Evolutionary conservation across 2,113 vertebrate species (phyloP).

Genomic region (Alligator sinensis): DNA sequence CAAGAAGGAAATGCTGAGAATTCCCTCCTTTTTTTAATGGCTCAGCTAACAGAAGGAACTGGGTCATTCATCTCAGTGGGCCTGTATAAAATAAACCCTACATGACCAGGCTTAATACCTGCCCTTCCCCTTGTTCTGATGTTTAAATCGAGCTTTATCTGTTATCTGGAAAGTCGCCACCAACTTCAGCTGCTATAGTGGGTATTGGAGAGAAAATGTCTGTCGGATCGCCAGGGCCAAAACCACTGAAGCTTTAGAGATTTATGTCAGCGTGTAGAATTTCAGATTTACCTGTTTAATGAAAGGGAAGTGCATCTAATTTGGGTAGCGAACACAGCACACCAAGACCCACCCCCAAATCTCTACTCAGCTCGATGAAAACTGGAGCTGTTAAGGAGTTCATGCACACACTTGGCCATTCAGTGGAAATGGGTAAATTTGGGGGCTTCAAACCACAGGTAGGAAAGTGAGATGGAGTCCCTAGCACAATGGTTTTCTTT

Average conservation of each 20-base stretch:
- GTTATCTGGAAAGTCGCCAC: not conserved
- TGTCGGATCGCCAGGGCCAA: not conserved
- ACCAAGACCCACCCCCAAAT: slow-evolving; percentile 49
- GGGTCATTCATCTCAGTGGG: fast-evolving
- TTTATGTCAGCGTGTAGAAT: not conserved
- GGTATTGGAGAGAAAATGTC: not conserved
- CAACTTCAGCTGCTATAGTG: not conserved
- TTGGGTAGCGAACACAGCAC: slow-evolving; percentile 60
- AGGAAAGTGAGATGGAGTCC: not conserved
- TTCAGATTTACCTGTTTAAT: fast-evolving
- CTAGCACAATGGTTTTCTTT: no score
- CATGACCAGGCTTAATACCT: not conserved
- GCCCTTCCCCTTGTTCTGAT: not conserved
- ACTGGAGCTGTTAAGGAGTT: not conserved
- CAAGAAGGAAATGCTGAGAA: not conserved
- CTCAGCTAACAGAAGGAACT: not conserved
- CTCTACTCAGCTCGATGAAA: slow-evolving; percentile 10
- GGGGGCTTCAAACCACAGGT: not conserved
- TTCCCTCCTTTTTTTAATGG: not conserved
- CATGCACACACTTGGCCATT: not conserved
- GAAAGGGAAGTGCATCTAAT: not conserved
- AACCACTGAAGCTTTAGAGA: not conserved
- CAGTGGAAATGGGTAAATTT: fast-evolving
- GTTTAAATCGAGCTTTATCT: not conserved
- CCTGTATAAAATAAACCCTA: not conserved